Conservation (phyloP, 2,797 vertebrate species). For the Cichlasoma orientale region DNA sequence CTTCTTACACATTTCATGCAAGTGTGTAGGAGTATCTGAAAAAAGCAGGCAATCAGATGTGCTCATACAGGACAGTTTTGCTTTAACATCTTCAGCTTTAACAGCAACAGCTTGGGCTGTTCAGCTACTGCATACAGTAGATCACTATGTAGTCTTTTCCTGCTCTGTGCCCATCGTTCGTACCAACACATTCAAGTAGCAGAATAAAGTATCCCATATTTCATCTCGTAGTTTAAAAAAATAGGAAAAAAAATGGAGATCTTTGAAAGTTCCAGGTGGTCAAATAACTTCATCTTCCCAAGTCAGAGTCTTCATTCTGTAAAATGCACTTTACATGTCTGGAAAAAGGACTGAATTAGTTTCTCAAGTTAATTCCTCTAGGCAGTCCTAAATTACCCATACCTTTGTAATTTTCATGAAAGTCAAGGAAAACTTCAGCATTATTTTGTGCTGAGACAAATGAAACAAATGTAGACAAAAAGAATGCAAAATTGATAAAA, state of each 20-base stretch:
- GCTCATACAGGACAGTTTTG: not conserved
- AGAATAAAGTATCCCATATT: not conserved
- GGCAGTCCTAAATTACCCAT: not conserved
- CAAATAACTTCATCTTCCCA: not conserved
- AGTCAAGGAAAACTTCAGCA: not conserved
- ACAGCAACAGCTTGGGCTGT: not conserved
- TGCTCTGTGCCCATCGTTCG: not conserved
- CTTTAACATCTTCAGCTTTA: not conserved
- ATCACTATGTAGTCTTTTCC: not conserved
- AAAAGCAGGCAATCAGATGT: not conserved
- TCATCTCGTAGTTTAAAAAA: not conserved
- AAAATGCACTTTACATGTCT: not conserved
- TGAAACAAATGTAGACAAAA: not conserved
- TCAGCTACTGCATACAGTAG: not conserved
- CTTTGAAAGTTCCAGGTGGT: too few relatives aligned
- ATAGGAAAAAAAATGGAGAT: not conserved
- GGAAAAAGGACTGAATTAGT: fast-evolving
- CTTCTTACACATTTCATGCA: not conserved
- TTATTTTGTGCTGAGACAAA: not conserved
- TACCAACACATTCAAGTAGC: not conserved
- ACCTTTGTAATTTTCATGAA: not conserved
- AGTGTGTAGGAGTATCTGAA: not conserved
- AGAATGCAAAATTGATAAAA: not conserved
- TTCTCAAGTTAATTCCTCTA: not conserved
- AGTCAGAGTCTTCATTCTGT: not conserved